Evolutionary conservation across 2,797 vertebrate species (phyloP).

Genomic region (Notolabrus celidotus): DNA sequence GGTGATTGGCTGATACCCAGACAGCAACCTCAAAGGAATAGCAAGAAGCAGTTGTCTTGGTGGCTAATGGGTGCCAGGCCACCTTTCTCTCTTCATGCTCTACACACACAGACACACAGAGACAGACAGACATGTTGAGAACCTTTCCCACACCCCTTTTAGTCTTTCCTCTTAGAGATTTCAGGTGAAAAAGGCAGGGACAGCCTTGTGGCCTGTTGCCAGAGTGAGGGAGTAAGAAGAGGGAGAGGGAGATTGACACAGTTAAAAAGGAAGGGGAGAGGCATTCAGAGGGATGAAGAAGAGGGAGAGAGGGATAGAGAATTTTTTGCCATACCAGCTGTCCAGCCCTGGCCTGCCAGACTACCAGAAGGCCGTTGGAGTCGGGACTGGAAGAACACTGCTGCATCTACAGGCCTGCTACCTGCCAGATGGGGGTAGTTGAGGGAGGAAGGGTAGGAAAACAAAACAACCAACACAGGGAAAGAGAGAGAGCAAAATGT

Average conservation of each 20-base stretch:
- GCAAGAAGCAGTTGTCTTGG: constrained; percentile 54
- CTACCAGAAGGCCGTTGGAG: constrained; percentile 80
- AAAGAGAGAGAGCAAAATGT: constrained; percentile 15
- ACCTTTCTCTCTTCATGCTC: constrained; percentile 36
- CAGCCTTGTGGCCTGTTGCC: constrained; percentile 48
- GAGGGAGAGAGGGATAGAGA: constrained; percentile 55
- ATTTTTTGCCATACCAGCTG: constrained; percentile 81
- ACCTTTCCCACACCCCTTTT: constrained; percentile 31
- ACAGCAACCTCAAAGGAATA: constrained; percentile 54
- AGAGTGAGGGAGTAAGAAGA: constrained; percentile 29
- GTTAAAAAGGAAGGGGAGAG: constrained; percentile 61
- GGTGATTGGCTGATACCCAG: constrained; percentile 62
- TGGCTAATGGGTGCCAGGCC: constrained; percentile 38
- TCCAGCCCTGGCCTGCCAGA: constrained; percentile 79
- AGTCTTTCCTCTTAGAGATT: constrained; percentile 40
- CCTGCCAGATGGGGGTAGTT: constrained; percentile 76
- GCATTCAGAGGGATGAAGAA: constrained; percentile 61
- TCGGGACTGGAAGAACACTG: constrained; percentile 75
- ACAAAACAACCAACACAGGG: background rate
- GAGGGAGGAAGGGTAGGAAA: constrained; percentile 23
- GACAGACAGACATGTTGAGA: background rate
- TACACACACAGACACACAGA: constrained; percentile 13
- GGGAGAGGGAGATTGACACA: constrained; percentile 48
- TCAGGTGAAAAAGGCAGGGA: constrained; percentile 55
- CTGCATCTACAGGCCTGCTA: constrained; percentile 71